Evolutionary conservation across 2,888 invertebrate genomes (phyloP).

Genomic region (Notodonta ziczac): DNA sequence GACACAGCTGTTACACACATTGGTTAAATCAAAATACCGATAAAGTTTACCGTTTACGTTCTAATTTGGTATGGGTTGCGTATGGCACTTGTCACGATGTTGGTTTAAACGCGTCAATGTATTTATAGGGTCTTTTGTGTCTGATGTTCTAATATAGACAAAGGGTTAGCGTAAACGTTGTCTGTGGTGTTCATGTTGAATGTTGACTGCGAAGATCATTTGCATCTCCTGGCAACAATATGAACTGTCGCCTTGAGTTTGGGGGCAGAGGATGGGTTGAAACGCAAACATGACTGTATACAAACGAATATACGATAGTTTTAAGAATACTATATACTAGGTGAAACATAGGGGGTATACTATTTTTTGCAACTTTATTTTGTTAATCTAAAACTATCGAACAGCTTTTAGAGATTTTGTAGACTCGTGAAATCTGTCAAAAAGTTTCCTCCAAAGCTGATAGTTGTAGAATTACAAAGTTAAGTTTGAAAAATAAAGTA

Average conservation of each 20-base stretch:
- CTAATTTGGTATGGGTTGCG: slow-evolving; percentile 71
- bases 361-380: too few species aligned
- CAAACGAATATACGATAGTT: background rate
- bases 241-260: slow-evolving; percentile 5
- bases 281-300: background rate
- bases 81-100: slow-evolving; percentile 70
- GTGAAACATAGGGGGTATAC: too few species aligned
- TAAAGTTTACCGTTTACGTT: slow-evolving; percentile 71
- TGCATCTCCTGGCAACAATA: slow-evolving; percentile 1
- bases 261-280: background rate
- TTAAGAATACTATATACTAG: background rate
- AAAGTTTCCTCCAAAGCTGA: too few species aligned
- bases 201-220: slow-evolving; percentile 11
- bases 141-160: slow-evolving; percentile 43
- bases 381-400: too few species aligned
- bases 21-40: slow-evolving; percentile 64
- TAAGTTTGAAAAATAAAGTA: too few species aligned
- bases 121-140: slow-evolving; percentile 63
- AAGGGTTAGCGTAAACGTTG: slow-evolving; percentile 18
- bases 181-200: slow-evolving; percentile 5
- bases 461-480: too few species aligned
- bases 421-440: too few species aligned
- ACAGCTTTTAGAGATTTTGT: too few species aligned
- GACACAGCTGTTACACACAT: slow-evolving; percentile 70
- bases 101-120: slow-evolving; percentile 50